Percentiles rank a stretch among this genome's conserved stretches.
These are phyloP conservation scores for Drosophila bipectinata DNA, from an alignment of 1,140 invertebrate genomes.

Conservation along the genomic window DNA sequence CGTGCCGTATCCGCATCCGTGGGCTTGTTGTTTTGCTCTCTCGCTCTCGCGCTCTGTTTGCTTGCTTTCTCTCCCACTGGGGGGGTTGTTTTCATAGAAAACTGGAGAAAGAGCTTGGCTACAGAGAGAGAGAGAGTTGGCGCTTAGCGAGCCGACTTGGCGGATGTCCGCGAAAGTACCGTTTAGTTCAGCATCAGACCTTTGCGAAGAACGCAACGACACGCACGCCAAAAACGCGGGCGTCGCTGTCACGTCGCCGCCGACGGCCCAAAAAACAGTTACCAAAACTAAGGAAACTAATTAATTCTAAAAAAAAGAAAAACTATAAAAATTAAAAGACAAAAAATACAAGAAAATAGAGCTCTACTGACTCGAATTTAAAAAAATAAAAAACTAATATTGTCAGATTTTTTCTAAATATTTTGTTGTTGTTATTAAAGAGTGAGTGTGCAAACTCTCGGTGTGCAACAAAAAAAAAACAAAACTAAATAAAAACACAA, in stretches of 20 bases:
- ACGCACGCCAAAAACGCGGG: constrained; percentile 53
- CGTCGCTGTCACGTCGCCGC: constrained; percentile 50
- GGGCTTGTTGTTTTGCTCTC: constrained; percentile 29
- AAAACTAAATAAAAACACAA: constrained; percentile 27
- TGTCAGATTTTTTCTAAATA: constrained; percentile 38
- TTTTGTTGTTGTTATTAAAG: constrained; percentile 34
- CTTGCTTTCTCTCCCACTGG: constrained; percentile 1
- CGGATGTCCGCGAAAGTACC: constrained; percentile 37
- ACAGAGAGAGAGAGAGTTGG: background rate
- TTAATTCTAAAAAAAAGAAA: constrained; percentile 6
- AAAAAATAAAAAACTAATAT: constrained; percentile 1
- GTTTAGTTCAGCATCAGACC: constrained; percentile 75
- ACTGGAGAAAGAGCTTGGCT: background rate
- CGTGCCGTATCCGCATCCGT: constrained; percentile 46
- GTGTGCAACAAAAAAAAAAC: background rate
- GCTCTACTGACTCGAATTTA: constrained; percentile 18
- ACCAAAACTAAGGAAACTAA: constrained; percentile 6
- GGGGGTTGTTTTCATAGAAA: constrained; percentile 28
- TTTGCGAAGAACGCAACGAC: constrained; percentile 58
- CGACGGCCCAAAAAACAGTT: constrained; percentile 43
- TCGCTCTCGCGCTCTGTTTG: constrained; percentile 7
- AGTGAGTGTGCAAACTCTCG: constrained; percentile 35
- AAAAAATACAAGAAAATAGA: constrained; percentile 9
- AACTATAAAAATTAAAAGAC: constrained; percentile 11
- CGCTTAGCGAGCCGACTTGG: constrained; percentile 57